A percentile compares a stretch with the other conserved stretches of the same genome.
These are phyloP conservation scores for Polypterus bichir DNA, from an alignment of 2,113 vertebrate species.

Conservation along the genomic window DNA sequence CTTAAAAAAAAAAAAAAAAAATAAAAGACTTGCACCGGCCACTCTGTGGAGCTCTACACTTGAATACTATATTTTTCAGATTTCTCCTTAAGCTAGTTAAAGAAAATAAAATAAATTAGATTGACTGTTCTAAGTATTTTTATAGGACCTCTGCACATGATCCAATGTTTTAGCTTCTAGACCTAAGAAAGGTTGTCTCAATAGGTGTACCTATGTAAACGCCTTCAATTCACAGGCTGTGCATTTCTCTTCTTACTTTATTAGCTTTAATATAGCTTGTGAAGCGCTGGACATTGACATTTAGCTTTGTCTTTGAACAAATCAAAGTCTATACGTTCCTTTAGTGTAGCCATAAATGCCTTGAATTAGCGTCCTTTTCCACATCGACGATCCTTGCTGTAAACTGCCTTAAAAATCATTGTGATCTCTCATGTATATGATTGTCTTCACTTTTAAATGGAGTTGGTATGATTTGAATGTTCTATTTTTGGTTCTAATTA, in stretches of 20 bases:
- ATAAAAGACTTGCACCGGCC: constrained; percentile 21
- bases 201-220: constrained; percentile 49
- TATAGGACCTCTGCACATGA: constrained; percentile 57
- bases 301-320: constrained; percentile 55
- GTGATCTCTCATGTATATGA: constrained; percentile 41
- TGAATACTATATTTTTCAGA: constrained; percentile 27
- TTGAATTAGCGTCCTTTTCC: constrained; percentile 69
- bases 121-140: constrained; percentile 67
- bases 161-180: constrained; percentile 63
- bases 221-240: constrained; percentile 68
- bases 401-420: constrained; percentile 83
- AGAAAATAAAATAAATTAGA: constrained; percentile 50
- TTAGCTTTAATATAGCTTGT: constrained; percentile 85
- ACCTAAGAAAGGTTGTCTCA: constrained; percentile 66
- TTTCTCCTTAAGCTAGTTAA: constrained; percentile 43
- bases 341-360: constrained; percentile 95
- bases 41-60: constrained; percentile 39
- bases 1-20: constrained; percentile 24
- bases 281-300: constrained; percentile 68
- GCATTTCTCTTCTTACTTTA: constrained; percentile 48
- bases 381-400: constrained; percentile 71
- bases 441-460: constrained; percentile 52
- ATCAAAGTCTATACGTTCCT: constrained; percentile 60
- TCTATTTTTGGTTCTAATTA: constrained; percentile 81
- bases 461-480: constrained; percentile 62